Evolutionary conservation across 2,113 vertebrate species (phyloP).

Genomic region (Ochotona curzoniae): DNA sequence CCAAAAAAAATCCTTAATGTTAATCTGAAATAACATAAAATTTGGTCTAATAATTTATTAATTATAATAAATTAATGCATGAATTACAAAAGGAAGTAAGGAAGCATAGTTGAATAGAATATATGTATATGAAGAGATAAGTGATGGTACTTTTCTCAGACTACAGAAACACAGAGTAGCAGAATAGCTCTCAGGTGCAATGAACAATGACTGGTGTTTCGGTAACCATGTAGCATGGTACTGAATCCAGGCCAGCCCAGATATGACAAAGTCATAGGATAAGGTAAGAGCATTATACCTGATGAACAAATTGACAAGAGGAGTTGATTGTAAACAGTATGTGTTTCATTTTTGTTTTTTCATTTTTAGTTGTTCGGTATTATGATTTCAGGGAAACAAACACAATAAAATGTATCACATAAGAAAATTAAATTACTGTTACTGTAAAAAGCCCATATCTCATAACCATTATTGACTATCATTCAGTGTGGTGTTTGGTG

Average conservation of each 20-base stretch:
- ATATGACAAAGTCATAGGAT: not conserved
- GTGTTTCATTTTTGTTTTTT: not conserved
- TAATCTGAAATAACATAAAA: not conserved
- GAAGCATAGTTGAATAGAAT: not conserved
- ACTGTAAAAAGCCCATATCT: not conserved
- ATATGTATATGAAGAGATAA: conserved; percentile 43
- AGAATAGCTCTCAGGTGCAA: not conserved
- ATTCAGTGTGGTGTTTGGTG: not conserved
- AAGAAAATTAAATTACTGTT: not conserved
- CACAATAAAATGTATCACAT: not conserved
- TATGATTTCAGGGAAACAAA: not conserved
- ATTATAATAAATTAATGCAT: not conserved
- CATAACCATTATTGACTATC: not conserved
- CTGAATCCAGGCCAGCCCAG: conserved; percentile 27
- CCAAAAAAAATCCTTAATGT: not conserved
- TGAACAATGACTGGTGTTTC: not conserved
- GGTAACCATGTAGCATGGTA: not conserved
- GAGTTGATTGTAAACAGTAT: not conserved
- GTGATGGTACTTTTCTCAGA: conserved; percentile 31
- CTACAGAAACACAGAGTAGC: not conserved
- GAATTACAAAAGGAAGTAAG: conserved; percentile 26
- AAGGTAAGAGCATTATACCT: not conserved
- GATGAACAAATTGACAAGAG: not conserved
- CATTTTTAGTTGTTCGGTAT: not conserved
- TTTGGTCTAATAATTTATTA: too few relatives aligned